Evolutionary conservation across 2,888 invertebrate species (phyloP).

Genomic region (Ligdia adustata): DNA sequence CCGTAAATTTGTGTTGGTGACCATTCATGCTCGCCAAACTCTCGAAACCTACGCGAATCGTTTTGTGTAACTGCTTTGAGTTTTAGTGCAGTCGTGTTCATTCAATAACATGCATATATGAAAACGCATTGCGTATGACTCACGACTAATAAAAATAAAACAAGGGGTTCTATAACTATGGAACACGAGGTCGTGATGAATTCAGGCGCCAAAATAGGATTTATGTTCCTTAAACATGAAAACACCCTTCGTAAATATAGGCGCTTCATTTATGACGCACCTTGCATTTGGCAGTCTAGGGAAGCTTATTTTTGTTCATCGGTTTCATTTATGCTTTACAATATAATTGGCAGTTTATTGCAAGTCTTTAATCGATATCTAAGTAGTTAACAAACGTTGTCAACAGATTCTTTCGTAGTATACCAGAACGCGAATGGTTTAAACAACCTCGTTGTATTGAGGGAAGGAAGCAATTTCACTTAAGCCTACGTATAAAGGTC

Average conservation of each 20-base stretch:
- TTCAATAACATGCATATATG: background rate
- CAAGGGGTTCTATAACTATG: conserved; percentile 43
- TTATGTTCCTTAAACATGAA: conserved; percentile 60
- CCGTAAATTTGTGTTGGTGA: conserved; percentile 10
- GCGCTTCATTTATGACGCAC: conserved; percentile 51
- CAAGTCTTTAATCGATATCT: background rate
- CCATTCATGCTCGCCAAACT: conserved; percentile 8
- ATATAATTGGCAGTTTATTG: conserved; percentile 30
- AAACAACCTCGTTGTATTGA: conserved; percentile 31
- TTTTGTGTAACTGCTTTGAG: background rate
- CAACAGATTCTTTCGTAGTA: background rate
- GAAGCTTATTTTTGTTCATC: conserved; percentile 18
- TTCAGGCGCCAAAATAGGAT: conserved; percentile 54
- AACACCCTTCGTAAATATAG: conserved; percentile 53
- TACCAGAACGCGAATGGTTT: conserved; percentile 30
- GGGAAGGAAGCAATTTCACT: conserved; percentile 61
- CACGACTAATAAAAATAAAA: conserved; percentile 46
- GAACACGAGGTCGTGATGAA: conserved; percentile 45
- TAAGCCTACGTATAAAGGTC: conserved; percentile 41
- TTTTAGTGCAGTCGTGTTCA: conserved; percentile 1
- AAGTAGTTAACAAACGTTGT: too few species aligned
- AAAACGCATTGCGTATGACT: conserved; percentile 29
- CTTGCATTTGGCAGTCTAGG: conserved; percentile 38
- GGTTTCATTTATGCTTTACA: conserved; percentile 22
- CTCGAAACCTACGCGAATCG: background rate